Conservation (phyloP, 2,797 vertebrate species). For the Pyrocephalus nanus region DNA sequence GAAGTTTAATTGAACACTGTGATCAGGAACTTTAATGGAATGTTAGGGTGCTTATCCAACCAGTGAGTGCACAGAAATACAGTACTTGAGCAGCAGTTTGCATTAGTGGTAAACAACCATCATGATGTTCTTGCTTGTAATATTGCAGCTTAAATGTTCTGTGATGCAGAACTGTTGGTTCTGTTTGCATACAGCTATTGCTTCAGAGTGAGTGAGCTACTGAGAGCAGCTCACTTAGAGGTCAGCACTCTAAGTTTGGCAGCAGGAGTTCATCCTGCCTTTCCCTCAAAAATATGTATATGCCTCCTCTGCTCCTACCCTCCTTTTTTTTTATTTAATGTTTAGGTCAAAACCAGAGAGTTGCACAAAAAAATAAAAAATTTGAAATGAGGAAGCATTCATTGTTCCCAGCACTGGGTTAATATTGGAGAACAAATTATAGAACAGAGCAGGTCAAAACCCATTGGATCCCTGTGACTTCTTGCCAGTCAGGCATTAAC, state of each 20-base stretch:
- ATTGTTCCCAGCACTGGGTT: neutral
- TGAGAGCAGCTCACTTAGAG: neutral
- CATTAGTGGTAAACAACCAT: slow-evolving; percentile 21
- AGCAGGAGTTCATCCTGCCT: neutral
- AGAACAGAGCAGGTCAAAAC: neutral
- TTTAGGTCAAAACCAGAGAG: neutral
- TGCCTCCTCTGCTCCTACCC: neutral
- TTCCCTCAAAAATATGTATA: neutral
- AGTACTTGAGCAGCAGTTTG: slow-evolving; percentile 3
- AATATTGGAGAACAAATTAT: neutral
- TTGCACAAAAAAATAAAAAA: neutral
- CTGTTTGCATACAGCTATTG: neutral
- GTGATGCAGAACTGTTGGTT: slow-evolving; percentile 15
- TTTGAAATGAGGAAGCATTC: neutral
- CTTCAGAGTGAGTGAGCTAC: neutral
- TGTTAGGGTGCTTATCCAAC: neutral
- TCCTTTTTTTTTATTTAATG: neutral
- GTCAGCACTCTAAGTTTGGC: neutral
- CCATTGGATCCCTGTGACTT: neutral
- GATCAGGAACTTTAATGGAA: neutral
- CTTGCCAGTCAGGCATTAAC: neutral
- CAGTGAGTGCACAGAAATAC: neutral
- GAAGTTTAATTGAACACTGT: neutral
- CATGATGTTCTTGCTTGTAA: neutral
- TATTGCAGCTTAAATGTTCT: slow-evolving; percentile 3